Conservation (phyloP, 92 coral and sea anemone genomes). For the Muricea muricata region DNA sequence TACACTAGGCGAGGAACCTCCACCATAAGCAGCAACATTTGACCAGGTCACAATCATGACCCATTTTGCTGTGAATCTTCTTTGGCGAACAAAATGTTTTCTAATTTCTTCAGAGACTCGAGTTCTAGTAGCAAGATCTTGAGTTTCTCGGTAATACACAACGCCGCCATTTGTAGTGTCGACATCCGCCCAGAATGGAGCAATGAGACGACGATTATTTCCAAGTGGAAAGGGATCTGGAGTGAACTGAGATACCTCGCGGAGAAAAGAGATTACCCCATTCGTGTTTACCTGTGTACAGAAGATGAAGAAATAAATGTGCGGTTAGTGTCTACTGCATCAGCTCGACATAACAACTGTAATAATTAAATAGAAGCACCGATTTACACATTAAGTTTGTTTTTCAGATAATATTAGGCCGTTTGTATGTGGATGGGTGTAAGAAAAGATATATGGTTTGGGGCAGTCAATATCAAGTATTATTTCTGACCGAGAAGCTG, state of each 20-base stretch:
- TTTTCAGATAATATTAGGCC: no score
- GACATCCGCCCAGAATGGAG: constrained; percentile 73
- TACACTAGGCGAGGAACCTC: background rate
- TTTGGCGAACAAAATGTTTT: constrained; percentile 36
- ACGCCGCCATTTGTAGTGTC: constrained; percentile 44
- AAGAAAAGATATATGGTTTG: no score
- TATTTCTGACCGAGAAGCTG: no score
- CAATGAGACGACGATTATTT: constrained; percentile 61
- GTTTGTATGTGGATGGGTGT: no score
- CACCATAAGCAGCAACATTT: constrained; percentile 35
- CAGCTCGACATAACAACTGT: no score
- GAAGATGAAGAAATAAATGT: background rate
- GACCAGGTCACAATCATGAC: constrained; percentile 44
- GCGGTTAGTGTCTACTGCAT: no score
- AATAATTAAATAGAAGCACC: no score
- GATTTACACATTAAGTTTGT: no score
- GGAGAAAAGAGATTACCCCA: constrained; percentile 67
- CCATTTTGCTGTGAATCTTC: constrained; percentile 41
- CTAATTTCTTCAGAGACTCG: constrained; percentile 47
- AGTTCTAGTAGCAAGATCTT: constrained; percentile 15
- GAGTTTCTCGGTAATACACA: constrained; percentile 53
- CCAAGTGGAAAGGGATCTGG: constrained; percentile 81
- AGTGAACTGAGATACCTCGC: constrained; percentile 53
- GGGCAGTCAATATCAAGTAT: no score
- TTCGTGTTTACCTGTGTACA: constrained; percentile 62